Percentiles rank a stretch among this genome's conserved stretches.
Evolutionary conservation across 2,113 vertebrate species (phyloP).

Genomic region (Odocoileus virginianus): DNA sequence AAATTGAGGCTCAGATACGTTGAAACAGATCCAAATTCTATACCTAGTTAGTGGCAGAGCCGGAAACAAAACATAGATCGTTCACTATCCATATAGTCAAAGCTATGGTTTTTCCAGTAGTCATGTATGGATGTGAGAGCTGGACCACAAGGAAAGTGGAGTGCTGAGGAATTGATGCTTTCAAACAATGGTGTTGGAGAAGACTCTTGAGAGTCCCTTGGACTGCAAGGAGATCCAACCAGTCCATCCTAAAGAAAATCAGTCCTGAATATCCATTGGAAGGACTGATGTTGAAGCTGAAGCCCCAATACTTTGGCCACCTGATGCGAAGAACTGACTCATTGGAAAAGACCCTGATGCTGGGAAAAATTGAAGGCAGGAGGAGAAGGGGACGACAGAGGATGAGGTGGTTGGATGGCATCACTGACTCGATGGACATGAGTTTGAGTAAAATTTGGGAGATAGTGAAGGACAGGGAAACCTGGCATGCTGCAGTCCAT

Average conservation of each 20-base stretch:
- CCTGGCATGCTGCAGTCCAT: background rate
- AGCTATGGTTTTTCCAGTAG: background rate
- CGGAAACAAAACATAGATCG: background rate
- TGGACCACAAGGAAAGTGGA: background rate
- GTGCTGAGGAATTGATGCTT: background rate
- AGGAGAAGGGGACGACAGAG: background rate
- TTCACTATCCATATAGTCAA: background rate
- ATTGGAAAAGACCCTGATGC: background rate
- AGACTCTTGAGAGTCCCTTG: background rate
- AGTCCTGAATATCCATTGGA: background rate
- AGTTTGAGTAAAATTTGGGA: background rate
- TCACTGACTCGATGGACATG: background rate
- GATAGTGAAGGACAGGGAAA: background rate
- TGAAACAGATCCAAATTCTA: background rate
- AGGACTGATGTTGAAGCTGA: background rate
- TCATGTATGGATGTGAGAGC: background rate
- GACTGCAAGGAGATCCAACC: background rate
- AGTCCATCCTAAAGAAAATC: background rate
- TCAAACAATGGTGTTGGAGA: background rate
- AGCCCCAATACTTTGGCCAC: background rate
- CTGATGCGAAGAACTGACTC: background rate
- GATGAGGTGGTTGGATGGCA: background rate
- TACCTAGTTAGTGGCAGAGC: background rate
- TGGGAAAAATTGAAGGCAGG: background rate
- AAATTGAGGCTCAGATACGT: background rate